Conservation (phyloP, 2,888 invertebrate species). For the Caenorhabditis sp. region DNA sequence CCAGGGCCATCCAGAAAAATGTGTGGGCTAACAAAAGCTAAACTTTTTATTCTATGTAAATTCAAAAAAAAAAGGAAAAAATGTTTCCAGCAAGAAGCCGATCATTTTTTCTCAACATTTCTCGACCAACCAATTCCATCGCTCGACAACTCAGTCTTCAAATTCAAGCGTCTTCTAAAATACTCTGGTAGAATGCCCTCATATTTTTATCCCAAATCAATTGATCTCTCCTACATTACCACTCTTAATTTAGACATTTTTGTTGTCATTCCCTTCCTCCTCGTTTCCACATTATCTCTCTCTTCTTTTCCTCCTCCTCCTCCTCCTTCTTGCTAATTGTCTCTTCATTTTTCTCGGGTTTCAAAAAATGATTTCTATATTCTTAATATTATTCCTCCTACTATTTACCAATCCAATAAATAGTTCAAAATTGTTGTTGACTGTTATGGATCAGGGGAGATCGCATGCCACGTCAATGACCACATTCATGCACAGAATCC, state of each 20-base stretch:
- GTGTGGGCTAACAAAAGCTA: too few relatives aligned
- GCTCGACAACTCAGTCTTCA: conserved; percentile 28
- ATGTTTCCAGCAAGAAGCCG: conserved; percentile 17
- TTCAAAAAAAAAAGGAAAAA: too few relatives aligned
- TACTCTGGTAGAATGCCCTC: conserved; percentile 28
- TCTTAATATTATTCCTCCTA: neutral
- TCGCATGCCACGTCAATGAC: conserved; percentile 40
- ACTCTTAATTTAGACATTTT: conserved; percentile 26
- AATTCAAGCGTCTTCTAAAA: conserved; percentile 24
- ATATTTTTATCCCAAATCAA: conserved; percentile 31
- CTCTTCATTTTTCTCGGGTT: neutral
- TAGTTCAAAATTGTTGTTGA: conserved; percentile 19
- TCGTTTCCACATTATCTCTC: neutral
- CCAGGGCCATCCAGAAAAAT: too few relatives aligned
- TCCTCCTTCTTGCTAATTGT: neutral
- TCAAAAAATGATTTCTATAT: neutral
- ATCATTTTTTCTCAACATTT: conserved; percentile 24
- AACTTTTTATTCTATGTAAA: too few relatives aligned
- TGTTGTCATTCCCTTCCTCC: conserved; percentile 9
- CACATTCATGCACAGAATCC: conserved; percentile 33
- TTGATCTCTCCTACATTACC: conserved; percentile 15
- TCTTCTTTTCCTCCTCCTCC: too few relatives aligned
- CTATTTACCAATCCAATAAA: neutral
- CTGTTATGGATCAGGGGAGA: conserved; percentile 41
- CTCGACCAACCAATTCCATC: conserved; percentile 25